Conservation (phyloP, 35 echinoderm and acorn worm species). For the Diadema setosum region DNA sequence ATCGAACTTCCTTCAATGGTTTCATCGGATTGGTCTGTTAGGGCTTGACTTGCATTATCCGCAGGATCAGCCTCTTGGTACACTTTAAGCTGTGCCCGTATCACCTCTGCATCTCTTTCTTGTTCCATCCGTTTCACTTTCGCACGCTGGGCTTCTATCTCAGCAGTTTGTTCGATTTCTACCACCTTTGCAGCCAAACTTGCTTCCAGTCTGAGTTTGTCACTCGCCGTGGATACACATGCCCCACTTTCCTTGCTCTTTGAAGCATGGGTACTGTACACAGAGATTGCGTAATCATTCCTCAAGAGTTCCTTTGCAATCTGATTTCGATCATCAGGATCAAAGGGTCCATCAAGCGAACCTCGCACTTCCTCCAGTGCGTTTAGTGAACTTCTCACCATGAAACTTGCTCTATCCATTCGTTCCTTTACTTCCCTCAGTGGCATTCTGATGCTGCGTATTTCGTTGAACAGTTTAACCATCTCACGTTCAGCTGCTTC, state of each 20-base stretch:
- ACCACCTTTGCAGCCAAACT: background rate
- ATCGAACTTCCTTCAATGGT: background rate
- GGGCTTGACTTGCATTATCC: background rate
- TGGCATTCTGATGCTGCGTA: background rate
- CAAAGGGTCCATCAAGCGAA: background rate
- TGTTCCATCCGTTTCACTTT: background rate
- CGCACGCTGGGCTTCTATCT: background rate
- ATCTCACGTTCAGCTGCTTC: background rate
- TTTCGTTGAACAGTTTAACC: background rate
- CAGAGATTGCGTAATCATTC: background rate
- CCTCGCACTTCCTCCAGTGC: background rate
- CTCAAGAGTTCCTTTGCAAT: background rate
- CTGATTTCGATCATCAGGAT: background rate
- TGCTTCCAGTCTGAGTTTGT: background rate
- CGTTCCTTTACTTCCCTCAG: background rate
- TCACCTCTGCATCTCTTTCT: background rate
- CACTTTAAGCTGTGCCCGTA: background rate
- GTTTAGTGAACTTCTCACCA: background rate
- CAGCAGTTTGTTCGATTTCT: background rate
- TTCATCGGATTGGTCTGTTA: background rate
- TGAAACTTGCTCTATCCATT: background rate
- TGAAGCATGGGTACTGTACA: background rate
- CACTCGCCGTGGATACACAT: background rate
- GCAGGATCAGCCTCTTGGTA: background rate
- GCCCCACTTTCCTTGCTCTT: background rate